phyloP scores from a whole-genome alignment of 2,888 invertebrate genomes.

The Rhodophaea formosa region DNA sequence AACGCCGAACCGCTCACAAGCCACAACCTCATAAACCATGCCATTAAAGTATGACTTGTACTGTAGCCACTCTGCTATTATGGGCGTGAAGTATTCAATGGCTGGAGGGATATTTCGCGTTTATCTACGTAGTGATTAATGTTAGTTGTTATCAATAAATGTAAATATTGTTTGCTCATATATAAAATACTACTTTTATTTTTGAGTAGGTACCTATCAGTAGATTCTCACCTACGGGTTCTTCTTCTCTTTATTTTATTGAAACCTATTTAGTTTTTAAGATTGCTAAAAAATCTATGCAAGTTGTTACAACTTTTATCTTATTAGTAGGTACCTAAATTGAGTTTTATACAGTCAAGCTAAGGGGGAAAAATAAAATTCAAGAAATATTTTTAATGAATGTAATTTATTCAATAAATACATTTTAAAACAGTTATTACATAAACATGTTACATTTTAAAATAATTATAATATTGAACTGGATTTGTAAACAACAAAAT shows the following conservation, averaged over 20 bases:
- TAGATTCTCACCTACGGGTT: too few relatives aligned
- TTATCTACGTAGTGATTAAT: constrained; percentile 13
- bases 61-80: background rate
- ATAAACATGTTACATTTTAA: constrained; percentile 51
- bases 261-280: too few relatives aligned
- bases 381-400: constrained; percentile 54
- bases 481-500: constrained; percentile 37
- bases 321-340: too few relatives aligned
- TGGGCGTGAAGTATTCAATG: constrained; percentile 48
- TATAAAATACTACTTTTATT: background rate
- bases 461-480: constrained; percentile 48
- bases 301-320: too few relatives aligned
- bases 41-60: constrained; percentile 8
- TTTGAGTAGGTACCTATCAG: background rate
- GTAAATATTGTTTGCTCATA: constrained; percentile 7
- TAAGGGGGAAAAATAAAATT: constrained; percentile 35
- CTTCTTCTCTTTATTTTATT: too few relatives aligned
- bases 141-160: background rate
- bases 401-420: constrained; percentile 79
- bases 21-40: constrained; percentile 31
- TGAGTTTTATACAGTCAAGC: constrained; percentile 1
- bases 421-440: constrained; percentile 76
- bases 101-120: constrained; percentile 62
- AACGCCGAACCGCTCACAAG: constrained; percentile 30
- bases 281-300: too few relatives aligned